phyloP scores from a whole-genome alignment of 2,797 vertebrate genomes.

The Erethizon dorsatum region DNA sequence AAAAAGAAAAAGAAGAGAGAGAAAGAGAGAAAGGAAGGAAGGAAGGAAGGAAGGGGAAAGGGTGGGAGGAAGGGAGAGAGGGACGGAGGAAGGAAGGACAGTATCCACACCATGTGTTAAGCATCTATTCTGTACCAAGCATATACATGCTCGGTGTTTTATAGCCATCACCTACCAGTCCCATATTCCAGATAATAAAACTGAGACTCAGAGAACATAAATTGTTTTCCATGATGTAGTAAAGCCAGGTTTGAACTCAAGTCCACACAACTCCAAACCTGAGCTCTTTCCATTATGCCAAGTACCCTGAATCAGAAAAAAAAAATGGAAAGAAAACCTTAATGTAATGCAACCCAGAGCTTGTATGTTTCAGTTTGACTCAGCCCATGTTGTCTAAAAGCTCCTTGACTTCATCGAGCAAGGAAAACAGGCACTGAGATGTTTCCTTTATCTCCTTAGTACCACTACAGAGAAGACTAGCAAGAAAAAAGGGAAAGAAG shows the following conservation, averaged over 20 bases:
- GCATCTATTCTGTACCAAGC: neutral
- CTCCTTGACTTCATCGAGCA: neutral
- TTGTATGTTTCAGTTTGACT: neutral
- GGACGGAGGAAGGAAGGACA: neutral
- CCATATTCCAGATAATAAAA: neutral
- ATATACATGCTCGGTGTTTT: neutral
- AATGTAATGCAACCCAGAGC: neutral
- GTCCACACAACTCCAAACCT: neutral
- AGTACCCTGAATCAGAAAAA: neutral
- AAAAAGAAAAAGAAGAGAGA: neutral
- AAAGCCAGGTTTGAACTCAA: neutral
- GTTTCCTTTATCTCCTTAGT: neutral
- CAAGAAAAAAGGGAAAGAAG: neutral
- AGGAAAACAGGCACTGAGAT: neutral
- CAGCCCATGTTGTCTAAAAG: neutral
- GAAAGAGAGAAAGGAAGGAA: neutral
- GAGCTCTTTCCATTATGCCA: neutral
- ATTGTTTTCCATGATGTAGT: neutral
- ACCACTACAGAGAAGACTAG: neutral
- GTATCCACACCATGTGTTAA: fast-evolving
- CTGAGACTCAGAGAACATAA: neutral
- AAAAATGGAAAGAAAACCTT: neutral
- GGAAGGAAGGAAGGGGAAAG: too few species aligned
- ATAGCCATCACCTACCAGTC: neutral
- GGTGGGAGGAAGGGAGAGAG: too few species aligned